These are phyloP conservation scores for Eutrigla gurnardus DNA, from an alignment of 2,797 vertebrate genomes.

Conservation along the genomic window DNA sequence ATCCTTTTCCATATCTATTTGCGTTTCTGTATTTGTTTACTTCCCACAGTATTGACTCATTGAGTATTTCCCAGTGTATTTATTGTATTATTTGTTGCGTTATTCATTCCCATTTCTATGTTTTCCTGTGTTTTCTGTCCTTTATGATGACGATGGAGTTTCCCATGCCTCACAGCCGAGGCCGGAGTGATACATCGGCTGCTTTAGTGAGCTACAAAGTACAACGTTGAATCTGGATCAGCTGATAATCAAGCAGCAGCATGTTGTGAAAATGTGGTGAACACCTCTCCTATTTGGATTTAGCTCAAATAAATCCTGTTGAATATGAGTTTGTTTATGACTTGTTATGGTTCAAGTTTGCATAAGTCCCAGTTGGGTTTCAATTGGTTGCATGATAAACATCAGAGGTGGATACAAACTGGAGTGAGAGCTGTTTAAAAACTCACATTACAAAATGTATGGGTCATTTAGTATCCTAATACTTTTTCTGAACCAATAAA, in stretches of 20 bases:
- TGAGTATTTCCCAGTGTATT: neutral
- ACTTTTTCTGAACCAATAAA: too few relatives aligned
- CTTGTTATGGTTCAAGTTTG: too few relatives aligned
- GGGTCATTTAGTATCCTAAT: too few relatives aligned
- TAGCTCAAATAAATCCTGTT: neutral
- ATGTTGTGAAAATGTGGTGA: too few relatives aligned
- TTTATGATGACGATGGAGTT: slow-evolving; percentile 3
- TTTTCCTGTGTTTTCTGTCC: neutral
- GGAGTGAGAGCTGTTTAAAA: too few relatives aligned
- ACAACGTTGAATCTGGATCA: neutral
- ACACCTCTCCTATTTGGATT: too few relatives aligned
- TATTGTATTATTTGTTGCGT: neutral
- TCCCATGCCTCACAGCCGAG: neutral
- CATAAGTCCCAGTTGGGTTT: too few relatives aligned
- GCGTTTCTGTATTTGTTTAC: slow-evolving; percentile 1
- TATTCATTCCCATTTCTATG: neutral
- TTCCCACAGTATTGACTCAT: neutral
- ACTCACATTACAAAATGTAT: too few relatives aligned
- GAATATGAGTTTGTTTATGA: neutral
- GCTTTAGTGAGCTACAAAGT: too few relatives aligned
- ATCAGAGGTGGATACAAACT: too few relatives aligned
- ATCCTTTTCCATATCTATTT: neutral
- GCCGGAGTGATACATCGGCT: neutral
- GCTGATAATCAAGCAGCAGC: neutral
- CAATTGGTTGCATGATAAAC: too few relatives aligned